A percentile compares a stretch with the other conserved stretches of the same genome.
Conservation (phyloP, 1,140 invertebrate species). For the Neotoxoptera formosana region DNA sequence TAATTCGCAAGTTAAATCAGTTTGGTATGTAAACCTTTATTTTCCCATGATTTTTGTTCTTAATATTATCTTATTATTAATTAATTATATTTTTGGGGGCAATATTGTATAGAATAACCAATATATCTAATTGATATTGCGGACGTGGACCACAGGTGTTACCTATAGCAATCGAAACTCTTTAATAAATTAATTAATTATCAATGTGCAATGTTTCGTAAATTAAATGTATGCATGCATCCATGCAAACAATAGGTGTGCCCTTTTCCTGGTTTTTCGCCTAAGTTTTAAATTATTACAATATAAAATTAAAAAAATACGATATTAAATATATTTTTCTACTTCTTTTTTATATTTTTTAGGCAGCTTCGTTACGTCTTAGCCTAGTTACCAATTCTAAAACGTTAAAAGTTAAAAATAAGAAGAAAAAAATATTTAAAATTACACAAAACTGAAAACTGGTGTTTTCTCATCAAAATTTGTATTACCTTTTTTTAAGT, state of each 20-base stretch:
- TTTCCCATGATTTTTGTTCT: slow-evolving; percentile 39
- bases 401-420: slow-evolving; percentile 50
- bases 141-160: slow-evolving; percentile 57
- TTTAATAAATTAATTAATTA: slow-evolving; percentile 47
- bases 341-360: slow-evolving; percentile 58
- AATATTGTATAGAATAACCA: slow-evolving; percentile 50
- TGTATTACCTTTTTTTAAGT: slow-evolving; percentile 56
- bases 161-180: slow-evolving; percentile 57
- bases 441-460: slow-evolving; percentile 54
- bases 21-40: slow-evolving; percentile 37
- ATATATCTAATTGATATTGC: slow-evolving; percentile 52
- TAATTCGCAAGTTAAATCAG: slow-evolving; percentile 36
- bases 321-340: slow-evolving; percentile 57
- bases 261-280: slow-evolving; percentile 49
- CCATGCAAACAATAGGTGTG: slow-evolving; percentile 44
- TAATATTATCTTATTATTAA: slow-evolving; percentile 48
- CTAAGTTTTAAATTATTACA: slow-evolving; percentile 47
- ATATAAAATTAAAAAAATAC: slow-evolving; percentile 46
- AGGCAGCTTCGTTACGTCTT: slow-evolving; percentile 58
- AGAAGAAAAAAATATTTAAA: slow-evolving; percentile 28
- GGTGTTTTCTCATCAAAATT: slow-evolving; percentile 54
- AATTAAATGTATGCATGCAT: slow-evolving; percentile 46
- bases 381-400: slow-evolving; percentile 58
- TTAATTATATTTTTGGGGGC: slow-evolving; percentile 54
- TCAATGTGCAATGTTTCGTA: slow-evolving; percentile 56